These are phyloP conservation scores for Meles meles DNA, from an alignment of 2,113 vertebrate genomes.

Conservation along the genomic window DNA sequence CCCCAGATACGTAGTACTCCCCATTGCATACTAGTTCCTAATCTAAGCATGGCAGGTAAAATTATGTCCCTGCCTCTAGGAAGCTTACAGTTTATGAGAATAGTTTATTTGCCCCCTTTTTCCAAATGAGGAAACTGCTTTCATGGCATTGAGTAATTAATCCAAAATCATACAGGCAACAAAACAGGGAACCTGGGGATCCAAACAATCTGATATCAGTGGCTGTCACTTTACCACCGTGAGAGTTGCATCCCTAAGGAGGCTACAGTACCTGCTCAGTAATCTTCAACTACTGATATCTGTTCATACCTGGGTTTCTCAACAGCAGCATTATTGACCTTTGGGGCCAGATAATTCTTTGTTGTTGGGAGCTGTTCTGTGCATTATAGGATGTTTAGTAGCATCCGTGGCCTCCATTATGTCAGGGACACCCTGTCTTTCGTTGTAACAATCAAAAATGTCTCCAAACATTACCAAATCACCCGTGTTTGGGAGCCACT, in stretches of 20 bases:
- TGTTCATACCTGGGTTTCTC: background rate
- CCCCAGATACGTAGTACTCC: background rate
- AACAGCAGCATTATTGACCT: background rate
- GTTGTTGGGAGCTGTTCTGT: background rate
- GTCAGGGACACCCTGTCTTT: background rate
- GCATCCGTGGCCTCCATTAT: background rate
- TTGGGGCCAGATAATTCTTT: slow-evolving; percentile 10
- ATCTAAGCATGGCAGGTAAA: slow-evolving; percentile 5
- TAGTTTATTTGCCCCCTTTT: slow-evolving; percentile 15
- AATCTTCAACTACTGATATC: background rate
- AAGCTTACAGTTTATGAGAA: background rate
- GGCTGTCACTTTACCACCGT: background rate
- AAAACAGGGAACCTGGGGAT: background rate
- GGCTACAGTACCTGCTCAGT: background rate
- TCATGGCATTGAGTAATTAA: background rate
- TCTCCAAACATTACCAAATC: background rate
- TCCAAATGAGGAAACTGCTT: slow-evolving; percentile 19
- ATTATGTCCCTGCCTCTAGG: background rate
- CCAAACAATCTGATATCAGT: background rate
- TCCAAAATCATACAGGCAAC: background rate
- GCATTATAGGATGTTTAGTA: background rate
- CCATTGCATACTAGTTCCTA: background rate
- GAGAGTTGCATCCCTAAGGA: background rate
- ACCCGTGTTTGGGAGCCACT: background rate
- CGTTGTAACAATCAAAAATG: background rate